A percentile compares a stretch with the other conserved stretches of the same genome.
Evolutionary conservation across 2,888 invertebrate species (phyloP).

Genomic region (Phortica magna): DNA sequence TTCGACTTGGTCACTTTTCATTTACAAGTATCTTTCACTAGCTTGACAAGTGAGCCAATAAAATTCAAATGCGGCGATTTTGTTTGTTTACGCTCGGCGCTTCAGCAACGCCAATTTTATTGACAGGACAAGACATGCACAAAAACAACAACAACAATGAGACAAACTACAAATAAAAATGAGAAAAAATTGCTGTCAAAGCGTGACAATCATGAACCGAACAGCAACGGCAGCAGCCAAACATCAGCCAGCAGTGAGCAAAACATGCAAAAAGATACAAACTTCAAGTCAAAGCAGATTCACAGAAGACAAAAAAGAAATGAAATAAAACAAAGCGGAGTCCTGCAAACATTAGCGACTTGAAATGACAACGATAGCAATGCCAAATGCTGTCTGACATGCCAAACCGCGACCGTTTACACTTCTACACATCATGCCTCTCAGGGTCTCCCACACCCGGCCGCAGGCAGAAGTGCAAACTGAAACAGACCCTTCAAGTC

Average conservation of each 20-base stretch:
- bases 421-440: neutral
- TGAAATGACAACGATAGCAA: conserved; percentile 45
- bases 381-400: conserved; percentile 12
- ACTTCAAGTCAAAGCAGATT: conserved; percentile 57
- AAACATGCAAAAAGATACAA: conserved; percentile 65
- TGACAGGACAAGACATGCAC: conserved; percentile 17
- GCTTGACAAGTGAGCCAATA: conserved; percentile 75
- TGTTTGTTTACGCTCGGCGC: conserved; percentile 26
- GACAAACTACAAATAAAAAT: neutral
- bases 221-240: neutral
- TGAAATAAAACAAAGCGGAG: too few relatives aligned
- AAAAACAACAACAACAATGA: conserved; percentile 6
- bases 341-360: conserved; percentile 65
- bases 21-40: neutral
- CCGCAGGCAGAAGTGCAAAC: neutral
- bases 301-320: neutral
- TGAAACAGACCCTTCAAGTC: conserved; percentile 39
- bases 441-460: neutral
- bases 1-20: neutral
- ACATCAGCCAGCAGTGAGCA: conserved; percentile 10
- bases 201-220: conserved; percentile 11
- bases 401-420: conserved; percentile 7
- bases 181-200: conserved; percentile 45
- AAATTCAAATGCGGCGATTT: conserved; percentile 77
- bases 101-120: conserved; percentile 16